Evolutionary conservation across 1,140 invertebrate species (phyloP), one percentile per base, ranked within the genome.

Genomic region (Chelonus insularis): DNA sequence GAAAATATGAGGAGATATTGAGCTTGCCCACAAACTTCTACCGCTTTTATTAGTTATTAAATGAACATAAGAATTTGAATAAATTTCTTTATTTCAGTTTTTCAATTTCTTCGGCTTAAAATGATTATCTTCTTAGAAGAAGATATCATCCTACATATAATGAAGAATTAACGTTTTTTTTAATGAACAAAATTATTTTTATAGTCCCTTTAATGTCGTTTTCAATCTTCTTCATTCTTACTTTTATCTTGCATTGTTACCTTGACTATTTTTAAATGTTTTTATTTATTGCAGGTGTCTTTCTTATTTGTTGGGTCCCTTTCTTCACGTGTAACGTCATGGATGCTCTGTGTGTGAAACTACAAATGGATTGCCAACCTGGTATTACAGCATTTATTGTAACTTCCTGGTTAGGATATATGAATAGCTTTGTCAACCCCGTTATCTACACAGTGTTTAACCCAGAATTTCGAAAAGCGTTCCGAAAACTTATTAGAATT

Each of bases 371-470:
- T 62, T 97, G 92, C 78, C 87, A 90, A 61, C 94, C 95, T 0
- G 93, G 94, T 7, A 87, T 96, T 34, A 90, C 90, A 0, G 91
- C 90, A 8, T 98, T 98, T 81, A 92, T 98, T 70, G 84, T 97
- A 39, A 97, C 95, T 63, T 97, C 96, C 1, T 99, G 97, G 97
- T 85, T 99, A 32, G 97, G 97, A 45, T 99, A 98, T 82, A 96
- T 99, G 84, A 99, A 99, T 84, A 97, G 90, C 73, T 97, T 95
- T 74, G 91, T 98, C 59, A 99, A 98, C 84, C 96, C 96, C 2
- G 91, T 99, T 63, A 99, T 99, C 78, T 99, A 99, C 80, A 99
- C 97, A 37, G 98, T 99, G 73, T 99, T 99, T 85, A 99, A 99
- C 84, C 93, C 95, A 2, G 97, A 99, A 81, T 99, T 99, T 82